A percentile compares a stretch with the other conserved stretches of the same genome.
These are phyloP conservation scores for Folsomia candida DNA, from an alignment of 2,888 invertebrate species.

Conservation along the genomic window DNA sequence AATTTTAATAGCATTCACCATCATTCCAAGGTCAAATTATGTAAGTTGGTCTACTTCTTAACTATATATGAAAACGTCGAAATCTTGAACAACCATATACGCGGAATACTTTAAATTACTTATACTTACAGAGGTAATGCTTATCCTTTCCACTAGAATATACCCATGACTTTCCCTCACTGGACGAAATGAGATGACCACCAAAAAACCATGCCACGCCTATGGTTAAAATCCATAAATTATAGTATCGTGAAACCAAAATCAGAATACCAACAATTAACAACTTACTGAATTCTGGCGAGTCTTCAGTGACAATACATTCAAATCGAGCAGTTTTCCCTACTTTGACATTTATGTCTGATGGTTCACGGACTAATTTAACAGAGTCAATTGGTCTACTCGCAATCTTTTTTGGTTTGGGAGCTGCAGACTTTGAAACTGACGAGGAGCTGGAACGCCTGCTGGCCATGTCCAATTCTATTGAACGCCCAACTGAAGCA, in stretches of 20 bases:
- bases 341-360: not conserved
- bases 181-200: conserved; percentile 35
- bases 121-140: conserved; percentile 46
- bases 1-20: too few relatives aligned
- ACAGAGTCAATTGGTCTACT: not conserved
- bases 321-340: conserved; percentile 40
- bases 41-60: too few relatives aligned
- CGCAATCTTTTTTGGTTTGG: conserved; percentile 1
- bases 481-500: not conserved
- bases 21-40: too few relatives aligned
- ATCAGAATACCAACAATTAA: not conserved
- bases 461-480: conserved; percentile 9
- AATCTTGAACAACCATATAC: too few relatives aligned
- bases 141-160: conserved; percentile 36
- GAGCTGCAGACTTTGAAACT: not conserved
- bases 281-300: conserved; percentile 24
- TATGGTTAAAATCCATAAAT: not conserved
- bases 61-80: too few relatives aligned
- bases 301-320: conserved; percentile 28
- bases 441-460: conserved; percentile 10
- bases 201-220: conserved; percentile 48
- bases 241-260: too few relatives aligned
- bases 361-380: not conserved
- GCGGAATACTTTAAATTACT: too few relatives aligned
- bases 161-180: conserved; percentile 38